These are phyloP conservation scores for Gymnothorax javanicus DNA, from an alignment of 2,797 vertebrate genomes.

Conservation along the genomic window DNA sequence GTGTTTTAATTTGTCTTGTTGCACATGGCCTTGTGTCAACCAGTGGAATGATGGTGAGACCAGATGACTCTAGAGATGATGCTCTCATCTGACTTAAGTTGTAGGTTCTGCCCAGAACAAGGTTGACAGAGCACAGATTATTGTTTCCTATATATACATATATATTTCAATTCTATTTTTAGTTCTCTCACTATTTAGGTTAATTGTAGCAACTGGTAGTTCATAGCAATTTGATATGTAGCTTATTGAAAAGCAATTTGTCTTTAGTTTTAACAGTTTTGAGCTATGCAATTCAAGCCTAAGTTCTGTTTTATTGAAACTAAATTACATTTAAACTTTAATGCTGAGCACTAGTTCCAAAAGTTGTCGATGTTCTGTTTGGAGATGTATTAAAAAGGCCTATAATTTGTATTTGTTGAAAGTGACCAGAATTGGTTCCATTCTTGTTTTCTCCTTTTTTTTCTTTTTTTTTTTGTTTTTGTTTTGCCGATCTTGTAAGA, in stretches of 20 bases:
- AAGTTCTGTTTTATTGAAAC: constrained; percentile 55
- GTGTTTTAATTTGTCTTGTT: constrained; percentile 45
- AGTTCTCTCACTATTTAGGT: constrained; percentile 46
- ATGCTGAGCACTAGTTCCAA: constrained; percentile 39
- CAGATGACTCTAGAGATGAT: constrained; percentile 69
- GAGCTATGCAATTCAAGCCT: constrained; percentile 78
- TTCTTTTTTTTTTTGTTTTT: constrained; percentile 33
- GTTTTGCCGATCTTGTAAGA: constrained; percentile 68
- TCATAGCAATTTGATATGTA: constrained; percentile 60
- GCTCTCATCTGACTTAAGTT: constrained; percentile 77
- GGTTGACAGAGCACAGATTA: constrained; percentile 26
- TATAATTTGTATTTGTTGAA: constrained; percentile 52
- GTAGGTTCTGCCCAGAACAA: constrained; percentile 55
- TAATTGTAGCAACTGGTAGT: constrained; percentile 55
- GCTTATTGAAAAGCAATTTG: constrained; percentile 56
- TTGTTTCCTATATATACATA: constrained; percentile 39
- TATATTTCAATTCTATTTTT: constrained; percentile 38
- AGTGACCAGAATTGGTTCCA: constrained; percentile 51
- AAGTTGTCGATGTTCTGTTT: constrained; percentile 46
- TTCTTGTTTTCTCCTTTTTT: constrained; percentile 41
- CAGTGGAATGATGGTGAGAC: constrained; percentile 76
- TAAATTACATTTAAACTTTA: constrained; percentile 34
- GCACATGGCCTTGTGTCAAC: constrained; percentile 59
- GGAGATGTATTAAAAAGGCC: constrained; percentile 42
- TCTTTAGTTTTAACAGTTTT: constrained; percentile 61